Conservation (phyloP, 2,888 invertebrate species). For the Andrena trimmerana region DNA sequence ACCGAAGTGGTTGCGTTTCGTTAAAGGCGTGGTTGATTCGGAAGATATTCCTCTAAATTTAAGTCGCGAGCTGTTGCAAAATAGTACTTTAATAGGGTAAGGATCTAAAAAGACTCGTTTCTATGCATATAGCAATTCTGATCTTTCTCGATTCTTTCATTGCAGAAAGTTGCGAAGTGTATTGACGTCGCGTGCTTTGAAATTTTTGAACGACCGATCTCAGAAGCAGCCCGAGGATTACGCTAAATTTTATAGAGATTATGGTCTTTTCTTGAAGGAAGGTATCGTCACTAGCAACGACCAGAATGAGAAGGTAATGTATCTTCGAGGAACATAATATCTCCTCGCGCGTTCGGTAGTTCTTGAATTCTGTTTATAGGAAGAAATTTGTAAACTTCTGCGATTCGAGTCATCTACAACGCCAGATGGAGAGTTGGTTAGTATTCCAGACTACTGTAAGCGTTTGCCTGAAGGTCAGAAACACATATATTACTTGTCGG, state of each 20-base stretch:
- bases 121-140: constrained; percentile 15
- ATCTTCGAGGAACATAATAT: background rate
- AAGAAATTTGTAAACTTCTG: constrained; percentile 95
- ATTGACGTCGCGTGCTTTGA: constrained; percentile 92
- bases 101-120: constrained; percentile 70
- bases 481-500: constrained; percentile 96
- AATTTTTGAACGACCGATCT: constrained; percentile 94
- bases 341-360: background rate
- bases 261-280: constrained; percentile 97
- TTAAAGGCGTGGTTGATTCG: constrained; percentile 99
- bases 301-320: constrained; percentile 91
- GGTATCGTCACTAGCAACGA: constrained; percentile 95
- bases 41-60: constrained; percentile 99
- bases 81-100: constrained; percentile 94
- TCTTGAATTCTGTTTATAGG: constrained; percentile 86
- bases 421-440: constrained; percentile 90
- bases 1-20: constrained; percentile 97
- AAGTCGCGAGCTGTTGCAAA: constrained; percentile 97
- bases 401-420: constrained; percentile 96
- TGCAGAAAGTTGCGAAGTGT: constrained; percentile 93
- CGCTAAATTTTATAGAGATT: constrained; percentile 95
- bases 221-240: constrained; percentile 94
- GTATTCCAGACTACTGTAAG: constrained; percentile 92
- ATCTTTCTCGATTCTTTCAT: constrained; percentile 17
- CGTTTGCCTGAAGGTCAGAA: constrained; percentile 92